Percentiles rank a stretch among this genome's conserved stretches.
Evolutionary conservation across 2,888 invertebrate genomes (phyloP).

Genomic region (Halocaridina rubra): DNA sequence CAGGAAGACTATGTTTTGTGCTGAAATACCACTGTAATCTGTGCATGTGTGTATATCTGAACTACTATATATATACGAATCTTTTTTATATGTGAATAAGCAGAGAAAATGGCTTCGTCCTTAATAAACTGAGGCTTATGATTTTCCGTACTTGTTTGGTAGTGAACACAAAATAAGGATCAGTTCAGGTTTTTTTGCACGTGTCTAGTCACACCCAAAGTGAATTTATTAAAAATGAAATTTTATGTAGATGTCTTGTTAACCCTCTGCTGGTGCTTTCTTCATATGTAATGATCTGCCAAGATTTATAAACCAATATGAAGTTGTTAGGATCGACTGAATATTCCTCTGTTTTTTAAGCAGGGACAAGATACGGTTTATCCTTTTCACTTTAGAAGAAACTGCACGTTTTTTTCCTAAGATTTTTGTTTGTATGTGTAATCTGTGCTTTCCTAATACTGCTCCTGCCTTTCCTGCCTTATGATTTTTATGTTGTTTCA

Average conservation of each 20-base stretch:
- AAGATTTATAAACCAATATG: conserved; percentile 2
- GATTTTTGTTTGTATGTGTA: conserved; percentile 6
- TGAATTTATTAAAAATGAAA: conserved; percentile 50
- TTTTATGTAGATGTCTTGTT: conserved; percentile 48
- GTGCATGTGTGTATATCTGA: conserved; percentile 32
- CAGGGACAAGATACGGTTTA: background rate
- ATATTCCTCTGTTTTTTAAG: background rate
- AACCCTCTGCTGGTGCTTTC: conserved; percentile 48
- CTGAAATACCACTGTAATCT: too few species aligned
- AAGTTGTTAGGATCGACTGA: background rate
- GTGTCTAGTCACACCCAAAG: conserved; percentile 59
- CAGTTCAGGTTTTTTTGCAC: conserved; percentile 55
- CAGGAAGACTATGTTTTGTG: too few species aligned
- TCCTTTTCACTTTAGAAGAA: background rate
- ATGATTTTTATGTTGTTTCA: conserved; percentile 1
- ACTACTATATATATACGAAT: conserved; percentile 20
- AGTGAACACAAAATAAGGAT: conserved; percentile 30
- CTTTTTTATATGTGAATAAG: background rate
- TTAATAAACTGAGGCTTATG: conserved; percentile 28
- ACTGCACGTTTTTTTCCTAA: conserved; percentile 12
- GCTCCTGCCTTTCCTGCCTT: conserved; percentile 47
- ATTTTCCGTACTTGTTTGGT: conserved; percentile 26
- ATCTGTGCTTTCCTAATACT: conserved; percentile 32
- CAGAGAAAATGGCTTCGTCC: conserved; percentile 9
- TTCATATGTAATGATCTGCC: conserved; percentile 28